Base-by-base conservation (phyloP, 2,113 vertebrate genomes). In the Ranitomeya imitator region DNA sequence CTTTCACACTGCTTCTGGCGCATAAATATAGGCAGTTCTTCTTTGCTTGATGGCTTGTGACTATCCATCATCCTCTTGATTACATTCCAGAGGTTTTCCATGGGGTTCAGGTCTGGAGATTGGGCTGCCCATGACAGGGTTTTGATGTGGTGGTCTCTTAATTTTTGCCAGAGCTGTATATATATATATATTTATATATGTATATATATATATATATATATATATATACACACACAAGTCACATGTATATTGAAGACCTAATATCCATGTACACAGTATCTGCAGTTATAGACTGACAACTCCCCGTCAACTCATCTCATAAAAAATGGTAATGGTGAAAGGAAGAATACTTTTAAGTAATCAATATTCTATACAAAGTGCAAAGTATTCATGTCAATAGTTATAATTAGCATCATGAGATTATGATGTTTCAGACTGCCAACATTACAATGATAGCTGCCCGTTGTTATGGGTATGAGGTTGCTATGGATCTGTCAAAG, bases 401-500 rank as follows among this genome's bases (percentile, higher is more conserved):
- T 71, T n/a, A 59, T 80, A 59, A 80, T 57, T 59, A 57, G 21
- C 78, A 9, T 18, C 23, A 80, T 31, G 55, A 59, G 55, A 80
- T 60, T 6, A 80, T n/a, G 54, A 57, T 52, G 45, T 52, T 12
- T 76, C 8, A 31, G n/a, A 54, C 55, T 10, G 55, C 78, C 26
- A 12, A 59, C 55, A 80, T 59, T 59, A 60, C 51, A 60, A 31
- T 59, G 55, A 80, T 26, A 59, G 78, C 78, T 59, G 77, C 5
- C 8, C 12, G 71, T 23, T 55, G 76, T 55, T 80, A 80, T 60
- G 78, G 78, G 60, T 60, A 59, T 31, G 23, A 80, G 78, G 52
- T 60, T 59, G 55, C 55, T 80, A 60, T 80, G 78, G 55, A 57
- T 60, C n/a, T 80, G 55, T 80, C 77, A 79, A 79, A 23, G 52